Percentiles rank a stretch among this genome's conserved stretches.
Conservation (phyloP, 2,888 invertebrate species). For the Hanleya hanleyi region DNA sequence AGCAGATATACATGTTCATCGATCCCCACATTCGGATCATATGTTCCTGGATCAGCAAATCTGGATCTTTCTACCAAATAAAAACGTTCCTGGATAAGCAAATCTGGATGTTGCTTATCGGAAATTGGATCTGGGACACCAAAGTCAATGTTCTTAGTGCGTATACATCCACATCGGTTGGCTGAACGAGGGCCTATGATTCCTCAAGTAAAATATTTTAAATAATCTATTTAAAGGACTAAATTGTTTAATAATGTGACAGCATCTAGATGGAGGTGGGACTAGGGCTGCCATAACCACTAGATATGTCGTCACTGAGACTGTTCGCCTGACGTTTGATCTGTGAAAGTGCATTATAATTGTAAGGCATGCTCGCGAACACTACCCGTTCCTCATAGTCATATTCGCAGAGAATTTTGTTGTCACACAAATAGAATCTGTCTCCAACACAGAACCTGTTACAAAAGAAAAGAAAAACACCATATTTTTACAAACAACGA, state of each 20-base stretch:
- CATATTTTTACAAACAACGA: neutral
- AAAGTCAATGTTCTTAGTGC: too few species aligned
- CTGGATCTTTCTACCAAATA: too few species aligned
- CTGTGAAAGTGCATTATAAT: conserved; percentile 89
- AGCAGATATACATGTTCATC: too few species aligned
- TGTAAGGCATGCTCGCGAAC: conserved; percentile 85
- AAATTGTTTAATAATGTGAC: neutral
- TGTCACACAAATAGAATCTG: conserved; percentile 93
- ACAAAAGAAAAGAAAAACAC: conserved; percentile 55
- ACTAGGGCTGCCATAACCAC: conserved; percentile 85
- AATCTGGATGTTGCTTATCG: too few species aligned
- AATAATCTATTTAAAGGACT: too few species aligned
- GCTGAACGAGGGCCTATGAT: too few species aligned
- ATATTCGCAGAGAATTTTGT: conserved; percentile 94
- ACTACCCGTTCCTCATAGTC: conserved; percentile 94
- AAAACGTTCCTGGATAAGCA: too few species aligned
- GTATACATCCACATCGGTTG: too few species aligned
- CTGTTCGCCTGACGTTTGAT: conserved; percentile 76
- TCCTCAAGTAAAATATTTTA: too few species aligned
- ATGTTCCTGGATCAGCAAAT: too few species aligned
- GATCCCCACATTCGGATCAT: too few species aligned
- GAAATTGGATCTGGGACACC: too few species aligned
- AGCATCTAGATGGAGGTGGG: conserved; percentile 65
- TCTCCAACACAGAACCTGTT: conserved; percentile 96
- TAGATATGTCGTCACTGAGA: conserved; percentile 81